Conservation (phyloP, 2,113 vertebrate species). For the Diadophis punctatus region DNA sequence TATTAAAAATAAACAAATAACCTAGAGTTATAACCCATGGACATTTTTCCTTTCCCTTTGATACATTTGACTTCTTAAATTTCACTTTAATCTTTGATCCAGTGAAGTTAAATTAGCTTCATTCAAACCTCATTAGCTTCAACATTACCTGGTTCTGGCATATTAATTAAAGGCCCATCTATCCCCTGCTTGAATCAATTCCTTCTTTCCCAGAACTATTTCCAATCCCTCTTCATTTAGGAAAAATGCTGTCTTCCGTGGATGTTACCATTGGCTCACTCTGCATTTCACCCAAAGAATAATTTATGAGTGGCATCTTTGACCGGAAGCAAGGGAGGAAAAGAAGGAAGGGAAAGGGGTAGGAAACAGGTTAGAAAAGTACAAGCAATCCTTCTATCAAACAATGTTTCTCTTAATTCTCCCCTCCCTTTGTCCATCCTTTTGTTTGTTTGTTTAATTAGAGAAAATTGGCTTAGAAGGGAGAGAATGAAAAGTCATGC, state of each 20-base stretch:
- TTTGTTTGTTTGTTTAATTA: not conserved
- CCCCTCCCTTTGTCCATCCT: no score
- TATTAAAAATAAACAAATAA: not conserved
- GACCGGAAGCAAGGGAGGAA: not conserved
- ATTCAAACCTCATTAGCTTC: constrained; percentile 4
- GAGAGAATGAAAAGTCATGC: not conserved
- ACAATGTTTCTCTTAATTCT: not conserved
- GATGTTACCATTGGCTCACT: not conserved
- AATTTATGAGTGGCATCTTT: not conserved
- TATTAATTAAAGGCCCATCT: not conserved
- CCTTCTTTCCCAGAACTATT: not conserved
- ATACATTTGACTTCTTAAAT: not conserved
- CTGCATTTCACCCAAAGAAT: not conserved
- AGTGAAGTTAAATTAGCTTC: not conserved
- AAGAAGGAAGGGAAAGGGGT: not conserved
- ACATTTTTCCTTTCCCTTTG: not conserved
- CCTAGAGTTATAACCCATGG: not conserved
- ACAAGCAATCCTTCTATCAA: not conserved
- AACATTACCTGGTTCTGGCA: not conserved
- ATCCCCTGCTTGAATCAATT: not conserved
- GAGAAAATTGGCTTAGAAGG: not conserved
- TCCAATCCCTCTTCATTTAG: not conserved
- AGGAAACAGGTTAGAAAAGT: not conserved
- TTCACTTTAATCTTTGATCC: not conserved
- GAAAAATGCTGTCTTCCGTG: not conserved